Conservation (phyloP, 2,888 invertebrate species). For the Lochmaea crataegi region DNA sequence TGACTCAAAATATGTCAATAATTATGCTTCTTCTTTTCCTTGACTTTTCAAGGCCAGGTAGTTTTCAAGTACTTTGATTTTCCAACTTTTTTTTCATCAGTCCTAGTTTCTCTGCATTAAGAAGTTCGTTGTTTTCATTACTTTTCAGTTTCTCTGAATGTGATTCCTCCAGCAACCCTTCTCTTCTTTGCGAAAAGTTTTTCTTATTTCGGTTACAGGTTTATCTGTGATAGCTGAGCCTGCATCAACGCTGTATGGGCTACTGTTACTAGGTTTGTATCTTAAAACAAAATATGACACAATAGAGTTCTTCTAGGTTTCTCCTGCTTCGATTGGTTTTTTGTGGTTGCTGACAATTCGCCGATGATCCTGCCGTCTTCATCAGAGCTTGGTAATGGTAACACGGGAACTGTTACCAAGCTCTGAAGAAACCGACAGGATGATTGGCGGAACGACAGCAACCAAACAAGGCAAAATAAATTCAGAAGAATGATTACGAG, state of each 20-base stretch:
- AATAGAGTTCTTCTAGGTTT: no score
- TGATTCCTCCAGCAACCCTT: background rate
- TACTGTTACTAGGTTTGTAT: background rate
- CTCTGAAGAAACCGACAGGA: no score
- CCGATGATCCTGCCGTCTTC: no score
- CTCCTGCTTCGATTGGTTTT: no score
- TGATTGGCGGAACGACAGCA: no score
- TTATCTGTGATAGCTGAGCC: background rate
- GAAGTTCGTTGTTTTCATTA: background rate
- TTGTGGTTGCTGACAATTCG: background rate
- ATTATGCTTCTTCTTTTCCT: no score
- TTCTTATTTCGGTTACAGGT: background rate
- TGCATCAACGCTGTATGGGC: background rate
- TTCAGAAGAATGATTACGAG: no score
- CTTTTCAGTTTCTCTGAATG: background rate
- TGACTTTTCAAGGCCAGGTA: background rate
- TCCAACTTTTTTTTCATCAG: background rate
- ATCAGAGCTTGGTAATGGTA: no score
- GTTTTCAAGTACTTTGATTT: background rate
- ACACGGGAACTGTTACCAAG: no score
- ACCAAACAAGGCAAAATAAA: no score
- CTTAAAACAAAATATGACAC: background rate
- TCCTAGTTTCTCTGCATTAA: background rate
- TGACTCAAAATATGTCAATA: no score
- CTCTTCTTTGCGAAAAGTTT: background rate